These are phyloP conservation scores for Apodemia hepburni DNA, from an alignment of 2,888 invertebrate species.

Conservation along the genomic window DNA sequence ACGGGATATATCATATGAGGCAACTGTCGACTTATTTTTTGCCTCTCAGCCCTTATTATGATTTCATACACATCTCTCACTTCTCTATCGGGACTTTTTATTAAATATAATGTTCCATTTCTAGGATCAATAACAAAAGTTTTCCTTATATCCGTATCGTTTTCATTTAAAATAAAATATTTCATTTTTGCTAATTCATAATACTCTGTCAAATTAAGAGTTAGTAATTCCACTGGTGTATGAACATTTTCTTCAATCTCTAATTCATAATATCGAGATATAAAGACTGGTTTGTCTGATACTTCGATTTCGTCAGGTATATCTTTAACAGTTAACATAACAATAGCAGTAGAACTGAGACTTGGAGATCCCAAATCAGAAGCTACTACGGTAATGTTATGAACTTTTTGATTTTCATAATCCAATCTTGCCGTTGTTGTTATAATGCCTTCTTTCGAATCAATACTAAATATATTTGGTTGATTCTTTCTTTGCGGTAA, in stretches of 20 bases:
- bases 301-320: slow-evolving; percentile 80
- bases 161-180: slow-evolving; percentile 82
- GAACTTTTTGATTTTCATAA: slow-evolving; percentile 82
- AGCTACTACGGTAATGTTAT: slow-evolving; percentile 90
- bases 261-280: slow-evolving; percentile 88
- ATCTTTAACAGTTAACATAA: slow-evolving; percentile 84
- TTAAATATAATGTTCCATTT: slow-evolving; percentile 87
- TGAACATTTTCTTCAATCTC: slow-evolving; percentile 90
- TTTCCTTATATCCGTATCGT: slow-evolving; percentile 78
- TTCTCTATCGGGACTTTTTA: slow-evolving; percentile 88
- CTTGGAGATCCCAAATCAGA: slow-evolving; percentile 93
- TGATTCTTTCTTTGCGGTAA: slow-evolving; percentile 83
- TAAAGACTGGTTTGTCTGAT: slow-evolving; percentile 76
- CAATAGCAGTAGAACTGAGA: slow-evolving; percentile 87
- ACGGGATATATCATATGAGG: slow-evolving; percentile 89
- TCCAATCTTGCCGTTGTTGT: slow-evolving; percentile 87
- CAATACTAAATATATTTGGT: slow-evolving; percentile 86
- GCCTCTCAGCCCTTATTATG: slow-evolving; percentile 71
- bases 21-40: slow-evolving; percentile 83
- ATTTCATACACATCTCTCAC: slow-evolving; percentile 82
- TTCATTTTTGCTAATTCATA: slow-evolving; percentile 83
- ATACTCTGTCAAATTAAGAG: slow-evolving; percentile 86
- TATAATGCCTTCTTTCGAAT: slow-evolving; percentile 91
- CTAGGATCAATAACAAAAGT: slow-evolving; percentile 88
- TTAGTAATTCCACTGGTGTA: slow-evolving; percentile 86